These are phyloP conservation scores for Arctocebus calabarensis DNA, from an alignment of 2,797 vertebrate species.

Conservation along the genomic window DNA sequence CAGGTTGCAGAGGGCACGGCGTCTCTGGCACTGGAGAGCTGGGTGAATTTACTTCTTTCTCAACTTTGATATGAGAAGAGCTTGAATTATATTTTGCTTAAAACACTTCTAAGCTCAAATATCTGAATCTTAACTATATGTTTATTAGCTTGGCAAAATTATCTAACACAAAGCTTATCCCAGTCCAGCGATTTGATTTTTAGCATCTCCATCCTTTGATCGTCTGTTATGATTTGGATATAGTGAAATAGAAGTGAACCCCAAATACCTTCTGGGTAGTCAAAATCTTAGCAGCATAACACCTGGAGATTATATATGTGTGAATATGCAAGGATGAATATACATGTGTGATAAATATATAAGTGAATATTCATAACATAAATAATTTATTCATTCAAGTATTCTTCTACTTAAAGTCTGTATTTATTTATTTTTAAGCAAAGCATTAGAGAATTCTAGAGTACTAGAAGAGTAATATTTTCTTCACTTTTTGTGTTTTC, in stretches of 20 bases:
- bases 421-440: not conserved
- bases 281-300: not conserved
- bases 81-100: constrained; percentile 32
- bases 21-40: not conserved
- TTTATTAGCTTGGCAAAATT: not conserved
- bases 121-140: not conserved
- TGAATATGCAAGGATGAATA: not conserved
- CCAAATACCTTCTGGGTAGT: not conserved
- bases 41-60: not conserved
- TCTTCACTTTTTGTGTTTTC: not conserved
- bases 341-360: not conserved
- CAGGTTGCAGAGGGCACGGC: not conserved
- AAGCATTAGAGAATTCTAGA: not conserved
- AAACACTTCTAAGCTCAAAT: constrained; percentile 34
- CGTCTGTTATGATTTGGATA: not conserved
- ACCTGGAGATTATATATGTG: not conserved
- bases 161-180: not conserved
- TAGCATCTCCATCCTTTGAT: not conserved
- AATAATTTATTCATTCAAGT: not conserved
- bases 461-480: not conserved
- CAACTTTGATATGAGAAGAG: not conserved
- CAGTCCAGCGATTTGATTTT: not conserved
- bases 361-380: not conserved
- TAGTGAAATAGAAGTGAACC: not conserved
- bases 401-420: not conserved